phyloP scores from a whole-genome alignment of 2,113 vertebrate species.

The Hippocampus abdominalis region DNA sequence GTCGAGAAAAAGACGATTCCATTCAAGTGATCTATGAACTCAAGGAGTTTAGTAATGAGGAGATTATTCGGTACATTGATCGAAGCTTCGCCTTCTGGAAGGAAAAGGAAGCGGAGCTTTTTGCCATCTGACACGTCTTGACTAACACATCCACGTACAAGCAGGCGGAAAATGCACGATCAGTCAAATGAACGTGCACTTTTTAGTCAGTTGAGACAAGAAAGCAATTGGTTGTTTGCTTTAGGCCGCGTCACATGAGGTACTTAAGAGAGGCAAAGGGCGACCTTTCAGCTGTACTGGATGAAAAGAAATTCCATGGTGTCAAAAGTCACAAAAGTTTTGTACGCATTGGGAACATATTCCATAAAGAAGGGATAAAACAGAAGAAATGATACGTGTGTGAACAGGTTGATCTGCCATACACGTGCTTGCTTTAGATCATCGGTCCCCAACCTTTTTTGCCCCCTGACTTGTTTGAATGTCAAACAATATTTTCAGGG shows the following conservation, averaged over 20 bases:
- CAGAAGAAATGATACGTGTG: conserved; percentile 25
- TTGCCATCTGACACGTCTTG: conserved; percentile 77
- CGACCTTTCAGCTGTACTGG: conserved; percentile 23
- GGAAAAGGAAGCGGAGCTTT: conserved; percentile 90
- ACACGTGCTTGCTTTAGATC: conserved; percentile 20
- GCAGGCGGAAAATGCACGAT: conserved; percentile 5
- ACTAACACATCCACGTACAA: neutral
- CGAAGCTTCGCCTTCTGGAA: conserved; percentile 98
- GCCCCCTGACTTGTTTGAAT: no score
- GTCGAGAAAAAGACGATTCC: conserved; percentile 61
- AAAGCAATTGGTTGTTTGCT: conserved; percentile 37
- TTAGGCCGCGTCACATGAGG: conserved; percentile 38
- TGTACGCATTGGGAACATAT: conserved; percentile 16
- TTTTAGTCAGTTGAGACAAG: conserved; percentile 18
- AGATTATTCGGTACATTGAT: conserved; percentile 92
- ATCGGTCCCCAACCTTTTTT: no score
- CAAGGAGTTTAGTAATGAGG: conserved; percentile 91
- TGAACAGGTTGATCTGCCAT: conserved; percentile 47
- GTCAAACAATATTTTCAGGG: no score
- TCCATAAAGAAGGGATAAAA: conserved; percentile 11
- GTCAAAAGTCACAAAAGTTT: conserved; percentile 12
- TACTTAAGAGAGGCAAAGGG: conserved; percentile 35
- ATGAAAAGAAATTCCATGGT: conserved; percentile 22
- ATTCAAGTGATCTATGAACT: conserved; percentile 84
- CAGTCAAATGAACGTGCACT: conserved; percentile 14